A percentile compares a stretch with the other conserved stretches of the same genome.
Evolutionary conservation across 1,140 invertebrate genomes (phyloP).

Genomic region (Rhopalosiphum maidis): DNA sequence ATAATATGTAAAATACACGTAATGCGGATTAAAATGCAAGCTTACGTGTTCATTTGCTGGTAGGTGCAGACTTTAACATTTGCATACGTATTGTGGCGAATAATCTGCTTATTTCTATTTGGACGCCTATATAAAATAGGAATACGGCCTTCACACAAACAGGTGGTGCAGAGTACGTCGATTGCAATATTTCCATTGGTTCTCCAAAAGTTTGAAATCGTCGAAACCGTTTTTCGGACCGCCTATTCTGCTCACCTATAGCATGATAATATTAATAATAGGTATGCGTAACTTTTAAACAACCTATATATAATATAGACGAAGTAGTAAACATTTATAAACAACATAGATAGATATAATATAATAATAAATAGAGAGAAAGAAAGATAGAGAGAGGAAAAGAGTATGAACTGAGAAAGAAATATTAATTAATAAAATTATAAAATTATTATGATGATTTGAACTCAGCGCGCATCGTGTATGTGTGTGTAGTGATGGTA

Average conservation of each 20-base stretch:
- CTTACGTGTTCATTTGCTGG: conserved; percentile 15
- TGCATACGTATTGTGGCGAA: conserved; percentile 32
- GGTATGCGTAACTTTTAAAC: not conserved
- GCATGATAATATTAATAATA: not conserved
- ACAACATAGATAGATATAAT: not conserved
- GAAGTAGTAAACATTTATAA: not conserved
- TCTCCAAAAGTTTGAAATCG: not conserved
- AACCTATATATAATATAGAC: not conserved
- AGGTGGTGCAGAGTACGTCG: not conserved
- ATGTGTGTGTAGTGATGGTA: not conserved
- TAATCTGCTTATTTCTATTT: conserved; percentile 58
- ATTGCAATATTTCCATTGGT: not conserved
- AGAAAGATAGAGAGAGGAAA: not conserved
- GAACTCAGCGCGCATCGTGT: not conserved
- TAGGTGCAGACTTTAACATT: not conserved
- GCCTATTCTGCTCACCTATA: not conserved
- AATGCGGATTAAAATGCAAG: conserved; percentile 13
- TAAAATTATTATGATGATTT: not conserved
- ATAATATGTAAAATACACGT: conserved; percentile 37
- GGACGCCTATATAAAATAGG: conserved; percentile 27
- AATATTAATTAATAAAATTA: not conserved
- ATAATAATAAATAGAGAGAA: too few species aligned
- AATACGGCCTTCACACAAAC: not conserved
- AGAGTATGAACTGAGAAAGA: not conserved
- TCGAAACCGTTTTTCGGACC: not conserved